Evolutionary conservation across 2,113 vertebrate species (phyloP).

Genomic region (Recurvirostra avosetta): DNA sequence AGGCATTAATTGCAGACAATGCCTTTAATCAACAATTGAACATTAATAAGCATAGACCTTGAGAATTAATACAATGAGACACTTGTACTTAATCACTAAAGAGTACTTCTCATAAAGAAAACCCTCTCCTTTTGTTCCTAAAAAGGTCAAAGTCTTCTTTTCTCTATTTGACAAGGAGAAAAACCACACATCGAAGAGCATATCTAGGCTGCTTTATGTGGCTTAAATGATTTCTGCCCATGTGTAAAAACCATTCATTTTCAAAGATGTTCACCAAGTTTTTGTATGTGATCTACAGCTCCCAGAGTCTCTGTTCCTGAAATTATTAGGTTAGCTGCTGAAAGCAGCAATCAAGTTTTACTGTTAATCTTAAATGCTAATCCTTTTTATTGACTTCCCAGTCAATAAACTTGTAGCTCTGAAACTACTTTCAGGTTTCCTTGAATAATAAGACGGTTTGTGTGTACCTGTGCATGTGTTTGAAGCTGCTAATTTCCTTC

Average conservation of each 20-base stretch:
- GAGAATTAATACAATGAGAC: slow-evolving; percentile 68
- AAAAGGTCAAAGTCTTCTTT: slow-evolving; percentile 73
- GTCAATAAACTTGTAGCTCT: slow-evolving; percentile 63
- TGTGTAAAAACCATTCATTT: slow-evolving; percentile 5
- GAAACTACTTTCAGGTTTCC: slow-evolving; percentile 65
- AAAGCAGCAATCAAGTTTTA: slow-evolving; percentile 70
- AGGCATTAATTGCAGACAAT: slow-evolving; percentile 60
- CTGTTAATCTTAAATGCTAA: slow-evolving; percentile 44
- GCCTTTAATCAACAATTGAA: slow-evolving; percentile 50
- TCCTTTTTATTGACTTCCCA: slow-evolving; percentile 62
- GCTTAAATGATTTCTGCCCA: slow-evolving; percentile 50
- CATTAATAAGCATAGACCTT: slow-evolving; percentile 73
- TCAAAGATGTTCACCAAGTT: slow-evolving; percentile 53
- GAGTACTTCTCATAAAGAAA: slow-evolving; percentile 61
- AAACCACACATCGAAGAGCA: slow-evolving; percentile 33
- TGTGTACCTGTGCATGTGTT: slow-evolving; percentile 35
- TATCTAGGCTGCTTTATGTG: slow-evolving; percentile 59
- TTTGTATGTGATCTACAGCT: slow-evolving; percentile 26
- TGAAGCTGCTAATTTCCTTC: slow-evolving; percentile 25
- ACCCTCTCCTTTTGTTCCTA: slow-evolving; percentile 66
- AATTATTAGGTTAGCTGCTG: slow-evolving; percentile 65
- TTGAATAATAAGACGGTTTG: slow-evolving; percentile 22
- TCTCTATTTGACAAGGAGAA: slow-evolving; percentile 55
- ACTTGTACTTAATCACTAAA: slow-evolving; percentile 66
- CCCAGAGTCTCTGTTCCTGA: slow-evolving; percentile 42